Conservation (phyloP, 2,888 invertebrate genomes). For the Sipha maydis region DNA sequence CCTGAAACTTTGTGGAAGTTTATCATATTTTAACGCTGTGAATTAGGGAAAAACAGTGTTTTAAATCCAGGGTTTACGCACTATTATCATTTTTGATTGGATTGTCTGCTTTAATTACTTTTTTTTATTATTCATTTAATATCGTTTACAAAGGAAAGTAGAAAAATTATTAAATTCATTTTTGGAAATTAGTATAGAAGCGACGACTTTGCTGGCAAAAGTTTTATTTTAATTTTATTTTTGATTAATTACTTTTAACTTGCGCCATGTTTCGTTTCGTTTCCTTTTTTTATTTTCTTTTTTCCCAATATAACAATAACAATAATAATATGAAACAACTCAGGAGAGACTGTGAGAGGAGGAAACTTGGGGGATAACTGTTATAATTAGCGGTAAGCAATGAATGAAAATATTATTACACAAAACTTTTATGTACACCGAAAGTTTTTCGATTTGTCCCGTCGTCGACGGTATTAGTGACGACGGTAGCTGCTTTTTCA, state of each 20-base stretch:
- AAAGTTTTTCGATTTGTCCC: conserved; percentile 53
- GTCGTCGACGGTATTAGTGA: background rate
- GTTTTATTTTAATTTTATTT: conserved; percentile 38
- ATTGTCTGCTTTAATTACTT: conserved; percentile 46
- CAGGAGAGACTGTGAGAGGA: background rate
- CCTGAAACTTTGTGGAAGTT: conserved; percentile 47
- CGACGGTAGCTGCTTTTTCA: conserved; percentile 18
- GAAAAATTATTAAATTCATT: conserved; percentile 13
- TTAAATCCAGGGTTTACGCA: background rate
- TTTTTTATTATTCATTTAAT: conserved; percentile 37
- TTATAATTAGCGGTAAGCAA: conserved; percentile 42
- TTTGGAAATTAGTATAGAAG: conserved; percentile 6
- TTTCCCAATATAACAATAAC: conserved; percentile 8
- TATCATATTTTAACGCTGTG: conserved; percentile 53
- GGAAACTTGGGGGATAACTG: background rate
- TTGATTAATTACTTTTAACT: conserved; percentile 47
- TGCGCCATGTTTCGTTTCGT: conserved; percentile 3
- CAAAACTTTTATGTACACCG: conserved; percentile 26
- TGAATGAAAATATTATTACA: conserved; percentile 49
- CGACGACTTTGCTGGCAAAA: conserved; percentile 19
- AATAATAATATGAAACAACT: conserved; percentile 27
- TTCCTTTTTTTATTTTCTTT: background rate
- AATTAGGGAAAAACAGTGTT: conserved; percentile 32
- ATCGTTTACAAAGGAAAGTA: conserved; percentile 1
- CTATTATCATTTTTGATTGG: conserved; percentile 51